phyloP scores from a whole-genome alignment of 2,888 invertebrate genomes.

The Dicycla oo region DNA sequence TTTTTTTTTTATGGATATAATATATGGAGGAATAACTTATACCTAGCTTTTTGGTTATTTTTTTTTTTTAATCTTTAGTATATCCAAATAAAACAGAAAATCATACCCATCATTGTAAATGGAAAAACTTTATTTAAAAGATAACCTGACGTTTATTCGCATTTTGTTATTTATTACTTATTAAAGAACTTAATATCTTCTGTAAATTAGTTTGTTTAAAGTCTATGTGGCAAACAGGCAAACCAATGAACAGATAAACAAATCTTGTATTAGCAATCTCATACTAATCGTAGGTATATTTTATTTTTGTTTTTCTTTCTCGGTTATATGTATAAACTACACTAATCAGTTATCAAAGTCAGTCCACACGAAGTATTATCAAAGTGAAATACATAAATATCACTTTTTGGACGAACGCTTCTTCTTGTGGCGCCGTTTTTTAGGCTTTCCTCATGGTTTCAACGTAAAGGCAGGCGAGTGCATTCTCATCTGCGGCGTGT shows the following conservation, averaged over 20 bases:
- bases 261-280: constrained; percentile 9
- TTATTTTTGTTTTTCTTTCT: constrained; percentile 23
- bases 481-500: constrained; percentile 83
- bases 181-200: constrained; percentile 6
- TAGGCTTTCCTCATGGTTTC: constrained; percentile 74
- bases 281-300: constrained; percentile 9
- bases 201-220: constrained; percentile 14
- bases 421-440: constrained; percentile 62
- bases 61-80: constrained; percentile 22
- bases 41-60: constrained; percentile 57
- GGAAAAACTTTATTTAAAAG: background rate
- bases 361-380: constrained; percentile 47
- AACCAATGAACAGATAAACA: constrained; percentile 21
- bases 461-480: constrained; percentile 79
- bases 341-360: constrained; percentile 55
- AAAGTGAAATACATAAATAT: constrained; percentile 38
- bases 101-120: constrained; percentile 2
- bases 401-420: constrained; percentile 52
- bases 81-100: constrained; percentile 8
- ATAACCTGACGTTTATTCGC: constrained; percentile 9
- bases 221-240: constrained; percentile 9
- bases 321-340: constrained; percentile 33
- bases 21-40: constrained; percentile 32
- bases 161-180: background rate
- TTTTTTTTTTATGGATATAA: constrained; percentile 1